phyloP scores from a whole-genome alignment of 2,888 invertebrate genomes.

The Spatulosminthurus flaviceps region DNA sequence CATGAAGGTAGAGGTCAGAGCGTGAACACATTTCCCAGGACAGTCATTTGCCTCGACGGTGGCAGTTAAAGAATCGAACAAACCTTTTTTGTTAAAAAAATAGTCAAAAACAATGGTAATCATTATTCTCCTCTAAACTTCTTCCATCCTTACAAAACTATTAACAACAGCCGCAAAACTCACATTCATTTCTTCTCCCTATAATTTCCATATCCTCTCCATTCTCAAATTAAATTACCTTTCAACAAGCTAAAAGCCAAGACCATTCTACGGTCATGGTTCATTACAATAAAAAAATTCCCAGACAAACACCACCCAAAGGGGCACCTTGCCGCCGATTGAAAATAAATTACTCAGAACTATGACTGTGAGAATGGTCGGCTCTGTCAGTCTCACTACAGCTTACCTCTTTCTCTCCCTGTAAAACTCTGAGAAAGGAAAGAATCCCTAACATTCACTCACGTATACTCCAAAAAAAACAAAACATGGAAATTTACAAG shows the following conservation, averaged over 20 bases:
- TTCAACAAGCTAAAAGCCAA: too few relatives aligned
- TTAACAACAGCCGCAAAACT: background rate
- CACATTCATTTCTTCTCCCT: background rate
- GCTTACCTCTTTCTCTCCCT: too few relatives aligned
- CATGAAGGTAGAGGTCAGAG: conserved; percentile 51
- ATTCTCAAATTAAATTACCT: background rate
- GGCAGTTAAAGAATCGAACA: conserved; percentile 84
- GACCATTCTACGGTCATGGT: background rate
- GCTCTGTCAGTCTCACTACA: too few relatives aligned
- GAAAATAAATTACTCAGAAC: conserved; percentile 9
- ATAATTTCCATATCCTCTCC: background rate
- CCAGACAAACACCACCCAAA: background rate
- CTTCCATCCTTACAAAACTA: background rate
- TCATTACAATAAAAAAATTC: background rate
- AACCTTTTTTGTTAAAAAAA: conserved; percentile 72
- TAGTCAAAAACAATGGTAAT: background rate
- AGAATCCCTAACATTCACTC: too few relatives aligned
- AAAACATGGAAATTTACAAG: too few relatives aligned
- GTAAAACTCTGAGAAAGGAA: background rate
- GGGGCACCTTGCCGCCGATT: conserved; percentile 1
- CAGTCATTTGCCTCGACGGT: conserved; percentile 76
- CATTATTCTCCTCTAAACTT: background rate
- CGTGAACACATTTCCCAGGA: conserved; percentile 55
- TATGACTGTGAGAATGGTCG: too few relatives aligned
- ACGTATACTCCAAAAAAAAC: too few relatives aligned